Percentiles rank a stretch among this genome's conserved stretches.
These are phyloP conservation scores for Nycteola revayana DNA, from an alignment of 2,888 invertebrate species.

Conservation along the genomic window DNA sequence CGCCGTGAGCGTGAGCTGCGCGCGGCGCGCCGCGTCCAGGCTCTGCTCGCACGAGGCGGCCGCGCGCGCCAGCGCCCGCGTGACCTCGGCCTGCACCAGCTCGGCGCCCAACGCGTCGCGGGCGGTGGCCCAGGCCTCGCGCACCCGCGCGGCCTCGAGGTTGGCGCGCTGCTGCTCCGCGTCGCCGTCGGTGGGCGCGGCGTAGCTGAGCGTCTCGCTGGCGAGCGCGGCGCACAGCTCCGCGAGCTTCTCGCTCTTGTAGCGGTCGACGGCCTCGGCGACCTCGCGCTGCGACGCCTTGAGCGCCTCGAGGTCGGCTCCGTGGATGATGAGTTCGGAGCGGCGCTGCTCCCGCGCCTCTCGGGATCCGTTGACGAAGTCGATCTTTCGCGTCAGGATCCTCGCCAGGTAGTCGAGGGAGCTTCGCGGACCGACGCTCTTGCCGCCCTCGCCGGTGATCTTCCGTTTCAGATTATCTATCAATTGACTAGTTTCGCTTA, in stretches of 20 bases:
- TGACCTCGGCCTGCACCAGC: conserved; percentile 89
- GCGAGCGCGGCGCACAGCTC: conserved; percentile 87
- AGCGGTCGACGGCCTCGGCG: conserved; percentile 82
- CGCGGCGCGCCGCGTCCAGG: conserved; percentile 76
- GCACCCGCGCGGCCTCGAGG: conserved; percentile 85
- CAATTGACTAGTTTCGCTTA: conserved; percentile 89
- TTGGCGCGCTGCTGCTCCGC: conserved; percentile 61
- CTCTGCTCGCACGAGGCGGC: conserved; percentile 86
- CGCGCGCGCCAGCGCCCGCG: conserved; percentile 86
- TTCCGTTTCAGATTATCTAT: conserved; percentile 87
- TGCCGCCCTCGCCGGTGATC: conserved; percentile 79
- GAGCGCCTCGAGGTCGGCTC: conserved; percentile 76
- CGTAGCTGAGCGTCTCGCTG: conserved; percentile 85
- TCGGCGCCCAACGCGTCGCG: conserved; percentile 88
- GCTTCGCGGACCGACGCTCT: conserved; percentile 61
- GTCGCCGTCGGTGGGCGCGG: conserved; percentile 67
- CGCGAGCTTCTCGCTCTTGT: conserved; percentile 86
- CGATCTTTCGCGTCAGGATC: conserved; percentile 87
- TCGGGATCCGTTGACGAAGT: conserved; percentile 55
- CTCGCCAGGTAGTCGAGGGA: conserved; percentile 88
- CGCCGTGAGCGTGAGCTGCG: conserved; percentile 84
- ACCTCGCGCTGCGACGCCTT: conserved; percentile 83
- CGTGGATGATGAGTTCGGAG: conserved; percentile 63
- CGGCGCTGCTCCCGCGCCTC: conserved; percentile 49
- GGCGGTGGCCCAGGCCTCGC: conserved; percentile 89